Evolutionary conservation across 2,888 invertebrate species (phyloP).

Genomic region (Helicoverpa assulta): DNA sequence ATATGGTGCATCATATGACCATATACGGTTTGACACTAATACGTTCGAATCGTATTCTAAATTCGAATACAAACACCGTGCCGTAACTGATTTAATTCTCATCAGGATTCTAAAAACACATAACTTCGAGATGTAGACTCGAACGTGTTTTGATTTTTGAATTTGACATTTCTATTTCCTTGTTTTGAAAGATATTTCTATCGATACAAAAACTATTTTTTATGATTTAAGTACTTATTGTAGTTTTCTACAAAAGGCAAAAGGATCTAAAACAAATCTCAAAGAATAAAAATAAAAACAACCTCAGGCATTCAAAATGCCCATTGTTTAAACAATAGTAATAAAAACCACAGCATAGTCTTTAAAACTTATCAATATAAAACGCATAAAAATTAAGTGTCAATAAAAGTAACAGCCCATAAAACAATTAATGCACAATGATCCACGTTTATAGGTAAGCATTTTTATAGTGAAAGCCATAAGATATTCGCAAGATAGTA

Average conservation of each 20-base stretch:
- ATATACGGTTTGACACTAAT: constrained; percentile 46
- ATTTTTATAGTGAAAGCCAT: constrained; percentile 30
- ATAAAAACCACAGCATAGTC: not conserved
- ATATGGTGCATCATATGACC: constrained; percentile 38
- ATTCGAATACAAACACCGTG: constrained; percentile 48
- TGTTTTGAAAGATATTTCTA: constrained; percentile 7
- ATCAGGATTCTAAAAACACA: constrained; percentile 34
- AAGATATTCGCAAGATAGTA: not conserved
- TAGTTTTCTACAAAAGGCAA: not conserved
- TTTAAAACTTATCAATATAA: not conserved
- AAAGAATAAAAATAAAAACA: not conserved
- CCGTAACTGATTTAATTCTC: constrained; percentile 53
- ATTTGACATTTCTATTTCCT: constrained; percentile 20
- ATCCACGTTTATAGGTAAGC: not conserved
- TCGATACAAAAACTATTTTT: not conserved
- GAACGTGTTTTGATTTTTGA: constrained; percentile 44
- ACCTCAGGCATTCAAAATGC: not conserved
- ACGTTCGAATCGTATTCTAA: constrained; percentile 29
- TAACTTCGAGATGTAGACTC: constrained; percentile 32
- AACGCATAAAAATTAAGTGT: not conserved
- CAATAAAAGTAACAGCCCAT: not conserved
- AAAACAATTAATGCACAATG: not conserved
- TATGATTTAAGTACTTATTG: not conserved
- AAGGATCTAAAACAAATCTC: not conserved
- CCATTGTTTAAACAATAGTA: not conserved